Evolutionary conservation across 1,140 invertebrate species (phyloP).

Genomic region (Calephelis virginiensis): DNA sequence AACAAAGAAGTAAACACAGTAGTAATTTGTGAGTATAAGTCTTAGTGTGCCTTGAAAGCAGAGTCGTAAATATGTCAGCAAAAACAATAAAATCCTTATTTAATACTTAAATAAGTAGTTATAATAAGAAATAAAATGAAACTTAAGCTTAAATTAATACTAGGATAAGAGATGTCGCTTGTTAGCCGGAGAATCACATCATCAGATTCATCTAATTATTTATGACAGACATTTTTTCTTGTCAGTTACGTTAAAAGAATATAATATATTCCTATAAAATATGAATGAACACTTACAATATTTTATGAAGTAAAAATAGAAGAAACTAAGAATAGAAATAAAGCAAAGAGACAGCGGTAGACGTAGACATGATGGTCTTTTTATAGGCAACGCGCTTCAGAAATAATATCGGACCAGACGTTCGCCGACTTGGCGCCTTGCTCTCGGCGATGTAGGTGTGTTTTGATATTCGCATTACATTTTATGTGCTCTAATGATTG

Average conservation of each 20-base stretch:
- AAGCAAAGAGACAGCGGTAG: constrained; percentile 48
- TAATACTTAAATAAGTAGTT: too few species aligned
- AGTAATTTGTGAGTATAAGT: too few species aligned
- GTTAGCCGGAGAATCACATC: too few species aligned
- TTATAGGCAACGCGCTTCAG: constrained; percentile 45
- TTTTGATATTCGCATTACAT: constrained; percentile 15
- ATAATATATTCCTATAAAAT: neutral
- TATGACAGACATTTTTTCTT: too few species aligned
- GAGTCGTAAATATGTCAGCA: too few species aligned
- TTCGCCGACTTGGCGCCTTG: constrained; percentile 22
- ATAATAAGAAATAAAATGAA: too few species aligned
- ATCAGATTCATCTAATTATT: too few species aligned
- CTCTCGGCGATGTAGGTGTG: constrained; percentile 20
- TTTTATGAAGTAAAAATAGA: constrained; percentile 30
- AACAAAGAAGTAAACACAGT: too few species aligned
- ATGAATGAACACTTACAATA: constrained; percentile 18
- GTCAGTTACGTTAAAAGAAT: neutral
- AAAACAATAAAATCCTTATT: too few species aligned
- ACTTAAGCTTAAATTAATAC: too few species aligned
- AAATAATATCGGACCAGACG: constrained; percentile 43
- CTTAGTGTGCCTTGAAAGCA: too few species aligned
- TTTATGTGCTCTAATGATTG: constrained; percentile 11
- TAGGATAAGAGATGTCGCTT: too few species aligned
- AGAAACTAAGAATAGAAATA: constrained; percentile 30
- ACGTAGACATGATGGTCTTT: constrained; percentile 50